Evolutionary conservation across 2,888 invertebrate species (phyloP).

Genomic region (Pristionchus arcanus): DNA sequence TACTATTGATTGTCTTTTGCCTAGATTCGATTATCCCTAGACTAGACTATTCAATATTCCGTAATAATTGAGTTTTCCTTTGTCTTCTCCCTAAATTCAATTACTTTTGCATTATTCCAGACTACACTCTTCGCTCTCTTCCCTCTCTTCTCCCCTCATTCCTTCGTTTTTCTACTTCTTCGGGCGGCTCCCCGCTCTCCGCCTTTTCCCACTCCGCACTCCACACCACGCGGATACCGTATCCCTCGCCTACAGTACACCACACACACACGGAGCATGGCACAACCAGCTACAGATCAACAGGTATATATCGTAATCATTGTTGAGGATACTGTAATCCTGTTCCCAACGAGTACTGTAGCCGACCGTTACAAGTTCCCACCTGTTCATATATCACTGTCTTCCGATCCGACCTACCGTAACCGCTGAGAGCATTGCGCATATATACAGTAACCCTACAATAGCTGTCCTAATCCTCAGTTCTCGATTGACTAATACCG

Average conservation of each 20-base stretch:
- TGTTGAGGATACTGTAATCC: not conserved
- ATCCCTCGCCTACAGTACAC: not conserved
- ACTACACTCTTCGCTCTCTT: not conserved
- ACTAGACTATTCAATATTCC: not conserved
- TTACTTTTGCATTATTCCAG: conserved; percentile 21
- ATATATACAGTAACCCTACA: too few species aligned
- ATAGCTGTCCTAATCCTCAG: too few species aligned
- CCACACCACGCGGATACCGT: not conserved
- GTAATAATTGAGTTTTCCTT: not conserved
- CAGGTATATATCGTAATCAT: conserved; percentile 21
- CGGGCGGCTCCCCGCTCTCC: conserved; percentile 27
- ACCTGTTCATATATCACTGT: too few species aligned
- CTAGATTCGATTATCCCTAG: not conserved
- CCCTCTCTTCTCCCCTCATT: not conserved
- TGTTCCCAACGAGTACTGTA: not conserved
- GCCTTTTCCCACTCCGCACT: not conserved
- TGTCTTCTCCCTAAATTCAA: not conserved
- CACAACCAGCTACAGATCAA: not conserved
- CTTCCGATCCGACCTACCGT: not conserved
- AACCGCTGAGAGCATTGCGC: not conserved
- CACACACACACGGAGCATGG: conserved; percentile 35
- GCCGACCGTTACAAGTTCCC: too few species aligned
- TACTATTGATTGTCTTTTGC: not conserved
- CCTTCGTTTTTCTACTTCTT: not conserved
- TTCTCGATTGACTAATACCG: not conserved